These are phyloP conservation scores for Coendou prehensilis DNA, from an alignment of 2,797 vertebrate species.

Conservation along the genomic window DNA sequence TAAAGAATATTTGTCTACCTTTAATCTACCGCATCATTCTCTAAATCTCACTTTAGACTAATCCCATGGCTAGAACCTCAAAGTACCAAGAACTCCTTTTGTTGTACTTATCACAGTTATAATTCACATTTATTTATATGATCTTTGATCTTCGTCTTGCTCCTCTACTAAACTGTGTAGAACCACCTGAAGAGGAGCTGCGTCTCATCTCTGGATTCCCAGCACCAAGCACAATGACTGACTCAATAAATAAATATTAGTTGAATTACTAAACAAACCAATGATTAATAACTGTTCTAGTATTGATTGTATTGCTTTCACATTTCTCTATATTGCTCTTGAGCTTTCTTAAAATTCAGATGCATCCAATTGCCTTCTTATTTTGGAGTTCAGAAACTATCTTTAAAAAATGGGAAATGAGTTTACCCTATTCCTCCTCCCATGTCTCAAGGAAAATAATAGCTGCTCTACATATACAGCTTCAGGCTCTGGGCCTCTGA, in stretches of 20 bases:
- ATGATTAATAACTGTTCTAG: not conserved
- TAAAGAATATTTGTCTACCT: not conserved
- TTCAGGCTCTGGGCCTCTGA: slow-evolving; percentile 3
- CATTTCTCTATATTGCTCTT: slow-evolving; percentile 19
- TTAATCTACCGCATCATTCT: slow-evolving; percentile 48
- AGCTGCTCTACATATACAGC: not conserved
- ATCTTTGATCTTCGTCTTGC: not conserved
- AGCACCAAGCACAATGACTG: not conserved
- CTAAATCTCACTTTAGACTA: slow-evolving; percentile 14
- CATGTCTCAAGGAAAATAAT: not conserved
- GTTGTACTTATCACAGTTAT: not conserved
- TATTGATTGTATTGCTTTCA: not conserved
- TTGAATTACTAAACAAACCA: not conserved
- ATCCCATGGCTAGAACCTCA: not conserved
- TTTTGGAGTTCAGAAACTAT: slow-evolving; percentile 46
- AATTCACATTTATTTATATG: not conserved
- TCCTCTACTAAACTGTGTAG: slow-evolving; percentile 18
- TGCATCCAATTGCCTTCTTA: slow-evolving; percentile 19
- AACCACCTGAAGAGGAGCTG: not conserved
- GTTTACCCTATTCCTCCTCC: not conserved
- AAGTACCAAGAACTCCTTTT: not conserved
- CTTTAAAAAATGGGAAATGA: slow-evolving; percentile 45
- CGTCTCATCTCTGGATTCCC: not conserved
- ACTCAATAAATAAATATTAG: slow-evolving; percentile 12
- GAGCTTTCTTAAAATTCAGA: slow-evolving; percentile 48